Conservation (phyloP, 2,113 vertebrate genomes). For the Alces alces region DNA sequence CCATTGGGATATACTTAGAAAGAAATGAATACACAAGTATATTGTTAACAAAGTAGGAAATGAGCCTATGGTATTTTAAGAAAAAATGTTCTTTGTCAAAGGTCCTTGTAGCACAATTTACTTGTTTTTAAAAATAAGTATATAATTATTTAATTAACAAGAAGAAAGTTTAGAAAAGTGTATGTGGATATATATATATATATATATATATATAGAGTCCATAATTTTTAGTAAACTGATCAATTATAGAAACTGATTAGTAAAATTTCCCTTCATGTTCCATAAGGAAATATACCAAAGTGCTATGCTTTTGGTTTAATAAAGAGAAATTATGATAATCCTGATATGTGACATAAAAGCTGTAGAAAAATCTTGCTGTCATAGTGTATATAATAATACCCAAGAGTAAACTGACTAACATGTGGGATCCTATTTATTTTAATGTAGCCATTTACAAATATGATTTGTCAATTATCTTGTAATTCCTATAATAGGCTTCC, state of each 20-base stretch:
- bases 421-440: neutral
- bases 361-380: neutral
- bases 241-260: neutral
- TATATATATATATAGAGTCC: neutral
- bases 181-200: neutral
- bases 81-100: neutral
- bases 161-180: neutral
- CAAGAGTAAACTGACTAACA: neutral
- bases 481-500: slow-evolving; percentile 17
- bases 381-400: neutral
- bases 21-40: neutral
- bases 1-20: neutral
- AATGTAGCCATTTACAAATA: neutral
- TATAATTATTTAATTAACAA: neutral
- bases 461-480: slow-evolving; percentile 20
- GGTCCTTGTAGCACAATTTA: neutral
- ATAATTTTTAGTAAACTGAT: neutral
- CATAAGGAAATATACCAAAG: neutral
- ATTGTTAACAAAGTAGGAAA: neutral
- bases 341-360: neutral
- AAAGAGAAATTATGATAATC: neutral
- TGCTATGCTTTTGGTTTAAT: neutral
- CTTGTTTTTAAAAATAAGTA: neutral
- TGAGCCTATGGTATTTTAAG: neutral
- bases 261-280: neutral